phyloP scores from a whole-genome alignment of 2,888 invertebrate genomes.

The Eilema griseolum region DNA sequence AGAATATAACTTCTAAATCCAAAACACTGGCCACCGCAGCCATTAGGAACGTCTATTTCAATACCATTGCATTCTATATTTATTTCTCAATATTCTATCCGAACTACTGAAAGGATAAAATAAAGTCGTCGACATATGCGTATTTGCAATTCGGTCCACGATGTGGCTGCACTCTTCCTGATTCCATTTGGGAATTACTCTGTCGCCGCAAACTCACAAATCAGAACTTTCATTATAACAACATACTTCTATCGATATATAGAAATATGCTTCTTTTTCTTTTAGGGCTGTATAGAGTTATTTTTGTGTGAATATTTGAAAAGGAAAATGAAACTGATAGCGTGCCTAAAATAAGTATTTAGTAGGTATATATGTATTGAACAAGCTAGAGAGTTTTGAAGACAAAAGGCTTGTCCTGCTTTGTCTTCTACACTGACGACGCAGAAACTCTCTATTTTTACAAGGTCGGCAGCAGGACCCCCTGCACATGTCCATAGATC shows the following conservation, averaged over 20 bases:
- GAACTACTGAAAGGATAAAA: conserved; percentile 58
- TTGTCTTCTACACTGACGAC: too few relatives aligned
- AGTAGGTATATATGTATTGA: too few relatives aligned
- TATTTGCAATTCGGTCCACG: conserved; percentile 83
- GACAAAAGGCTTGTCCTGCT: too few relatives aligned
- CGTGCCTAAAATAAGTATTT: background rate
- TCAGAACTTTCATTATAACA: conserved; percentile 81
- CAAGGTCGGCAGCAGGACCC: too few relatives aligned
- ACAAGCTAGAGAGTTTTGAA: too few relatives aligned
- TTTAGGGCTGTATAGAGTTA: conserved; percentile 1
- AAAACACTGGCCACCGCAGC: background rate
- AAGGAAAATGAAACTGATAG: background rate
- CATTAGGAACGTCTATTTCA: conserved; percentile 18
- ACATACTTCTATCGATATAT: conserved; percentile 28
- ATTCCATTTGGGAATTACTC: conserved; percentile 86
- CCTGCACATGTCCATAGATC: too few relatives aligned
- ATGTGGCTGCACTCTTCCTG: conserved; percentile 80
- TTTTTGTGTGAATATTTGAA: background rate
- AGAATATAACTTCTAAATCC: conserved; percentile 2
- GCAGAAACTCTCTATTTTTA: too few relatives aligned
- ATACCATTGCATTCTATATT: conserved; percentile 33
- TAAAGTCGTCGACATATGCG: conserved; percentile 80
- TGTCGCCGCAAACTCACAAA: conserved; percentile 83
- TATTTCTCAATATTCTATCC: conserved; percentile 42
- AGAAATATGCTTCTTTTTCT: conserved; percentile 17